phyloP scores from a whole-genome alignment of 2,797 vertebrate genomes.

The Sebastes flavidus region DNA sequence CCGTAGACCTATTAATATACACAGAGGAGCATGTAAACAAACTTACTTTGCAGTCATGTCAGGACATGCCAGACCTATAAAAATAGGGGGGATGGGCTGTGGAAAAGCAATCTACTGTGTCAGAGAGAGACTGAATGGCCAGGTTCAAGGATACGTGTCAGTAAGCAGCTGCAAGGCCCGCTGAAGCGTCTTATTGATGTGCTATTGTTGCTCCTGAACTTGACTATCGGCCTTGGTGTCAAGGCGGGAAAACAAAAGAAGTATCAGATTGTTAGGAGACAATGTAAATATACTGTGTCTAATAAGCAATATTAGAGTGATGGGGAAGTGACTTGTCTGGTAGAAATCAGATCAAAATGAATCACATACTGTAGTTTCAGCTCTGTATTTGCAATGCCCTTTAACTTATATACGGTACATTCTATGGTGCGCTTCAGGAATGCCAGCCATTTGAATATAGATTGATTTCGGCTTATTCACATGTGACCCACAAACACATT shows the following conservation, averaged over 20 bases:
- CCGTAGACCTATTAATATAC: constrained; percentile 22
- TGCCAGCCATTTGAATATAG: not conserved
- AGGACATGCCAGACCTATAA: not conserved
- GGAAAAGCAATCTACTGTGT: not conserved
- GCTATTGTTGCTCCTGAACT: not conserved
- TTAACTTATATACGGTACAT: not conserved
- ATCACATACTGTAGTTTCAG: not conserved
- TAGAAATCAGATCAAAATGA: not conserved
- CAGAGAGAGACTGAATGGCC: not conserved
- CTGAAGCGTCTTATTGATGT: not conserved
- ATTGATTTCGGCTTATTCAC: not conserved
- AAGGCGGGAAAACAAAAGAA: not conserved
- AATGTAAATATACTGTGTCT: not conserved
- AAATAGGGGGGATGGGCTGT: not conserved
- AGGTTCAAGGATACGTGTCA: no score
- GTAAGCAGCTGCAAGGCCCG: no score
- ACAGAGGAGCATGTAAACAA: not conserved
- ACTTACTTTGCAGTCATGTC: not conserved
- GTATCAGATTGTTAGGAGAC: not conserved
- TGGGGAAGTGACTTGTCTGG: not conserved
- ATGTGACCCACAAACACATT: not conserved
- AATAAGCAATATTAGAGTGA: not conserved
- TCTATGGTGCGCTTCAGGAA: not conserved
- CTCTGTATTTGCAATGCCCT: not conserved
- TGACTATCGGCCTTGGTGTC: not conserved